Evolutionary conservation across 2,113 vertebrate species (phyloP), one percentile per base, ranked within the genome.

Genomic region (Abramis brama): DNA sequence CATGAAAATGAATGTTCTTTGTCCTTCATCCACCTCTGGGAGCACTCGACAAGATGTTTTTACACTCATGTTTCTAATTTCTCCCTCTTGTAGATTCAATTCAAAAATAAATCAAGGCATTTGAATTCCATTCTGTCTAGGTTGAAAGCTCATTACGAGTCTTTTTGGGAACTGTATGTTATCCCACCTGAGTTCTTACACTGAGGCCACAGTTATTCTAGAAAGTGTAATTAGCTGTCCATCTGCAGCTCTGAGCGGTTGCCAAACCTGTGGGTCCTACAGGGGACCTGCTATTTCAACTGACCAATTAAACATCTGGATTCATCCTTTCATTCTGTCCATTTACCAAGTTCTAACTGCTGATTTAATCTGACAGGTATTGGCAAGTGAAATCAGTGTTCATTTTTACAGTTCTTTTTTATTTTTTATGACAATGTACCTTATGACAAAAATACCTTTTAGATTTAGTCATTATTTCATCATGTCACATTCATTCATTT

Each of bases 181-280:
- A 78, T 86, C 85, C 85, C 86, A 89, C 82, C 77, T 89, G 84
- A 86, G 64, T 68, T 73, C 64, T 79, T 75, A 66, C 62, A 87
- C 76, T 86, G 55, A 80, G 79, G 79, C 82, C 66, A 79, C 79
- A 85, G 85, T 77, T 57, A 84, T 82, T 87, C 55, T 88, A 85
- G 74, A 82, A 66, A 74, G 88, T 79, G 75, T 86, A 82, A 89
- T 86, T 89, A 88, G 57, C 80, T 86, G 85, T 88, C 80, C 74
- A 19, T 85, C 83, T 87, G 70, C 60, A 66, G 73, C 62, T 23
- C 77, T 60, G 75, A 79, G 55, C 11, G 8, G n/a, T 79, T 81
- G 78, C 85, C 85, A 90, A 81, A 81, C 78, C 78, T 50, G 36
- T 27, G 57, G 52, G 50, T 87, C 86, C 79, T 78, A 84, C 70